Evolutionary conservation across 2,113 vertebrate species (phyloP).

Genomic region (Dicaeum eximium): DNA sequence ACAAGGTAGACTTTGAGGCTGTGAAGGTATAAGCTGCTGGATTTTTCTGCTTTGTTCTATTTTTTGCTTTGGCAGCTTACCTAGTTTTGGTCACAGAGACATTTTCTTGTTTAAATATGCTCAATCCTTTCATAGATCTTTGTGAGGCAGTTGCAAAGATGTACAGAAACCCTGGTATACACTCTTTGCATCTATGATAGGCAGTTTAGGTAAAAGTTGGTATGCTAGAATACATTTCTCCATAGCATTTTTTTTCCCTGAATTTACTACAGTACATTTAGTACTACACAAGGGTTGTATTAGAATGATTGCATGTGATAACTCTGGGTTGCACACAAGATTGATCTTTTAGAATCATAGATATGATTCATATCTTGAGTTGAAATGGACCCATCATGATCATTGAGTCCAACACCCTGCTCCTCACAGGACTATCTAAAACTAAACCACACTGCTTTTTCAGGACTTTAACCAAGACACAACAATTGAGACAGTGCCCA

Average conservation of each 20-base stretch:
- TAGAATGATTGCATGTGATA: not conserved
- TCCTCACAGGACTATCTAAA: not conserved
- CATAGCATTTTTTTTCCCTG: not conserved
- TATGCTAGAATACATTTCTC: not conserved
- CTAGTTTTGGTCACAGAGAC: not conserved
- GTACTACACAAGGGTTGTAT: not conserved
- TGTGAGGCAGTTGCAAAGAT: not conserved
- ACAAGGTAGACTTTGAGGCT: not conserved
- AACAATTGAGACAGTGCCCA: not conserved
- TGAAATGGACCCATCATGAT: not conserved
- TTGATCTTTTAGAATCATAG: not conserved
- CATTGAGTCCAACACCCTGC: not conserved
- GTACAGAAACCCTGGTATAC: not conserved
- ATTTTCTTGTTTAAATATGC: not conserved
- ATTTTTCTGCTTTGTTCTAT: not conserved
- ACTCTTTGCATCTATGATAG: not conserved
- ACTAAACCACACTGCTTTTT: not conserved
- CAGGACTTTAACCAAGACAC: not conserved
- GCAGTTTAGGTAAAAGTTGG: not conserved
- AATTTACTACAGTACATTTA: too few species aligned
- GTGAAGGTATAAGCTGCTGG: not conserved
- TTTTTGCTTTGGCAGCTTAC: not conserved
- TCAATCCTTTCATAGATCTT: not conserved
- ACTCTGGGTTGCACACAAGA: not conserved
- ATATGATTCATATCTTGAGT: accelerated